phyloP scores from a whole-genome alignment of 1,140 invertebrate species.

The Heliconius nattereri region DNA sequence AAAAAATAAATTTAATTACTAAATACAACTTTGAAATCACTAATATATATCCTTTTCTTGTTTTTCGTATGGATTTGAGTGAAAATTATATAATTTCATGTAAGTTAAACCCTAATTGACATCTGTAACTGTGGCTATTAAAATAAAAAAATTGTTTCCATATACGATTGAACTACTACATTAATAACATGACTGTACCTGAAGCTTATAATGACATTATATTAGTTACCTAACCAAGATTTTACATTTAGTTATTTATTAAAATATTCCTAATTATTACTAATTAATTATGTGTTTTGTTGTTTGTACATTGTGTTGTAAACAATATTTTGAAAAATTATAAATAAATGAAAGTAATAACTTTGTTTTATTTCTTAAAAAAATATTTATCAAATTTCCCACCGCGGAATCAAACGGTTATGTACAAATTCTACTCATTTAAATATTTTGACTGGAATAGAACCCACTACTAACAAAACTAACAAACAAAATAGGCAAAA shows the following conservation, averaged over 20 bases:
- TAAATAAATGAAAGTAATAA: not conserved
- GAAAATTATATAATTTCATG: no score
- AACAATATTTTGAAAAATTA: not conserved
- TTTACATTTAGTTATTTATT: constrained; percentile 5
- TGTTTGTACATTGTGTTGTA: constrained; percentile 7
- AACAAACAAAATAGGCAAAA: no score
- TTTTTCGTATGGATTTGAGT: no score
- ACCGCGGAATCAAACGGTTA: no score
- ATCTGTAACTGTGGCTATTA: not conserved
- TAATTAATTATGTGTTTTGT: not conserved
- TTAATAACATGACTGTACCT: not conserved
- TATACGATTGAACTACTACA: not conserved
- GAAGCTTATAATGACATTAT: constrained; percentile 5
- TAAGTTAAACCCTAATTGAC: no score
- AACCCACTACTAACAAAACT: no score
- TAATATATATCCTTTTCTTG: no score
- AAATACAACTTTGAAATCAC: not conserved
- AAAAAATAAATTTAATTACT: not conserved
- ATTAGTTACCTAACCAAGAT: not conserved
- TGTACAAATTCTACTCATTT: no score
- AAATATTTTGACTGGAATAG: no score
- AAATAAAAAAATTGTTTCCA: not conserved
- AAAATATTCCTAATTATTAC: constrained; percentile 1
- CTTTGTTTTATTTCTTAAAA: not conserved
- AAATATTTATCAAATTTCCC: no score